phyloP scores from a whole-genome alignment of 2,797 vertebrate species.

The Cyclura pinguis region DNA sequence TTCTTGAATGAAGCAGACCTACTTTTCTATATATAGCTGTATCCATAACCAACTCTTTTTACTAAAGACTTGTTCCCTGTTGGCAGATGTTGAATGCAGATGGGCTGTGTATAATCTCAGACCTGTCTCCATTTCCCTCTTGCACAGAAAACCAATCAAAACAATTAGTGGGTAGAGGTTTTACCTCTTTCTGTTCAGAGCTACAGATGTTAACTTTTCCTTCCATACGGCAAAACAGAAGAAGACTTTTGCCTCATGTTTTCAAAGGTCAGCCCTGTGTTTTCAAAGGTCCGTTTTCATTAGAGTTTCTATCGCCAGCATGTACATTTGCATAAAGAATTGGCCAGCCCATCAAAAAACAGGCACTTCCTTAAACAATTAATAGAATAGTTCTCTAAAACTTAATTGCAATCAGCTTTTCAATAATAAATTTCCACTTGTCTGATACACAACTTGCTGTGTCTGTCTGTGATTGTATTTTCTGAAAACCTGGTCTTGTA shows the following conservation, averaged over 20 bases:
- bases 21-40: rapidly evolving
- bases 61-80: background rate
- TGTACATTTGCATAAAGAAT: constrained; percentile 5
- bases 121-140: background rate
- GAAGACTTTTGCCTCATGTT: too few relatives aligned
- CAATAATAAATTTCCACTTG: constrained; percentile 6
- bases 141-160: background rate
- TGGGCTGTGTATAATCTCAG: constrained; percentile 8
- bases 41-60: rapidly evolving
- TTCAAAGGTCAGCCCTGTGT: background rate
- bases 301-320: background rate
- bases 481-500: background rate
- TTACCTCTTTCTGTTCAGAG: background rate
- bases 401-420: constrained; percentile 3
- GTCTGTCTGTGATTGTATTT: background rate
- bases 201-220: constrained; percentile 9
- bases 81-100: background rate
- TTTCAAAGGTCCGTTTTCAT: constrained; percentile 3
- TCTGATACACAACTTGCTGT: background rate
- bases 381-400: background rate
- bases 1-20: background rate
- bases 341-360: background rate
- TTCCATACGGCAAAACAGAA: constrained; percentile 1
- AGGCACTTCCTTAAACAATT: constrained; percentile 5
- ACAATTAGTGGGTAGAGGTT: background rate